A percentile compares a stretch with the other conserved stretches of the same genome.
Evolutionary conservation across 2,888 invertebrate species (phyloP).

Genomic region (Conchocele bisecta): DNA sequence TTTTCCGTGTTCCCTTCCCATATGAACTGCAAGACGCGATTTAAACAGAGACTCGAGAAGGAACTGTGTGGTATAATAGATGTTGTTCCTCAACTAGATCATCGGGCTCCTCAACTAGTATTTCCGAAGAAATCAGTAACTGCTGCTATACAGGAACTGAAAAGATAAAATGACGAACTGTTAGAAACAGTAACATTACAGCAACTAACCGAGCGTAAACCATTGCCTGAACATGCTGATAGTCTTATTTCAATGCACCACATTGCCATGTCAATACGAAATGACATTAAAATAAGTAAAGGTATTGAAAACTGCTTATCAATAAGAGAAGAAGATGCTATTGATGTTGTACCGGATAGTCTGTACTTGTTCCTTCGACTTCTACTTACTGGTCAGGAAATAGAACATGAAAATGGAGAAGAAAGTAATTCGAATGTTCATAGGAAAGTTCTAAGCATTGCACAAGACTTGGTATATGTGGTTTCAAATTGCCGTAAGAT

Average conservation of each 20-base stretch:
- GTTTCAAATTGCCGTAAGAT: not conserved
- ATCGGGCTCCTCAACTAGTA: not conserved
- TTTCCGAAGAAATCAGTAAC: not conserved
- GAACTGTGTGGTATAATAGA: not conserved
- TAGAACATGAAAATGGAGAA: too few species aligned
- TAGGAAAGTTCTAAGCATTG: slow-evolving; percentile 1
- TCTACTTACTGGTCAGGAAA: not conserved
- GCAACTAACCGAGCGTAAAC: not conserved
- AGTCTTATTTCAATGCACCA: not conserved
- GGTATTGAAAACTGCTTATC: slow-evolving; percentile 9
- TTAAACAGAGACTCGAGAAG: slow-evolving; percentile 7
- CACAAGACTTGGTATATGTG: not conserved
- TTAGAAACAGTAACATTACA: slow-evolving; percentile 1
- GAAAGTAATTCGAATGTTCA: not conserved
- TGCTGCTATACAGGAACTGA: not conserved
- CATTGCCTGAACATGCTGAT: not conserved
- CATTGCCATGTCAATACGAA: not conserved
- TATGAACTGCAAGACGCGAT: not conserved
- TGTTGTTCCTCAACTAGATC: slow-evolving; percentile 3
- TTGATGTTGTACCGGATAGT: not conserved
- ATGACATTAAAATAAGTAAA: not conserved
- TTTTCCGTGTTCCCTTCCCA: too few species aligned
- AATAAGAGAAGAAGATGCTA: not conserved
- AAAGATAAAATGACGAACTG: not conserved
- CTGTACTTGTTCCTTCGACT: slow-evolving; percentile 1